Evolutionary conservation across 1,140 invertebrate genomes (phyloP), one percentile per base, ranked within the genome.

Genomic region (Heliconius eleuchia): DNA sequence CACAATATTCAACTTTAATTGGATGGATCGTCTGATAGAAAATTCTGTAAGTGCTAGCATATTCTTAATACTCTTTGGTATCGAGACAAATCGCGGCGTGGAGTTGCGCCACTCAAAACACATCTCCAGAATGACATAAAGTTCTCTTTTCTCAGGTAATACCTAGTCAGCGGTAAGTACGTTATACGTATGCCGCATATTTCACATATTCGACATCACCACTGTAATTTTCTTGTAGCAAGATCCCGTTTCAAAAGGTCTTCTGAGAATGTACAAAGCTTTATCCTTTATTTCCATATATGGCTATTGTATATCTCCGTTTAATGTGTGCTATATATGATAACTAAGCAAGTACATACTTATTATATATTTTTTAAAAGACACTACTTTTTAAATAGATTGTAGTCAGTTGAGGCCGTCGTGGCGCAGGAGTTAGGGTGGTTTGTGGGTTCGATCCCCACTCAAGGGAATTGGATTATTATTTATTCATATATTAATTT

Each of bases 201-300:
- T 66, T 66, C 27, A 13, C 23, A 66, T 66, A 66, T 66, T 3
- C 23, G 27, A 66, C 3, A 30, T 8, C 23, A 30, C 60, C 60
- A 30, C 60, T 66, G 23, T 66, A 66, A 66, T 66, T 66, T 66
- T 66, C 60, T 66, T 30, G 23, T 16, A 66, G 60, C 60, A 27
- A 66, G 60, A 66, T 3, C 9, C 3, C 60, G 16, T 66, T 66
- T 66, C 60, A 66, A 66, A 30, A 66, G 27, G 60, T 66, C 27
- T 66, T 66, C 60, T 66, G 23, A 66, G 60, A 66, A 66, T 66
- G 30, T 66, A 30, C 27, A 66, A 66, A 30, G 60, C 27, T 66
- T 27, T 66, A 66, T 66, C 60, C 23, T 66, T 66, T 66, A 30
- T 30, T 30, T 30, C 60, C 60, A 66, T 66, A 27, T 66, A 30